A percentile compares a stretch with the other conserved stretches of the same genome.
phyloP scores from a whole-genome alignment of 2,113 vertebrate genomes.

The Oryctolagus cuniculus region mOryCun1.1 NC_091432.1:230086501-230087000 shows the following conservation, averaged over 20 bases:
- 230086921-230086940: neutral
- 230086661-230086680: neutral
- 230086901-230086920: constrained; percentile 33
- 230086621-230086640: too few species aligned
- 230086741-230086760: neutral
- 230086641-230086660: neutral
- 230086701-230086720: neutral
- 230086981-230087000: neutral
- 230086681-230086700: neutral
- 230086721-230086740: neutral
- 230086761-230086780: rapidly evolving
- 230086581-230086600: neutral
- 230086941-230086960: constrained; percentile 3
- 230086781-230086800: neutral
- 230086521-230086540: neutral
- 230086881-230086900: neutral
- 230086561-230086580: neutral
- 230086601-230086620: neutral
- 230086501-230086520: too few species aligned
- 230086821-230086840: neutral
- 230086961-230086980: neutral
- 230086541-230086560: neutral
- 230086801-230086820: neutral
- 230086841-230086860: constrained; percentile 60
- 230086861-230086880: constrained; percentile 43